phyloP scores from a whole-genome alignment of 2,113 vertebrate genomes.

The Cyanoderma ruficeps region DNA sequence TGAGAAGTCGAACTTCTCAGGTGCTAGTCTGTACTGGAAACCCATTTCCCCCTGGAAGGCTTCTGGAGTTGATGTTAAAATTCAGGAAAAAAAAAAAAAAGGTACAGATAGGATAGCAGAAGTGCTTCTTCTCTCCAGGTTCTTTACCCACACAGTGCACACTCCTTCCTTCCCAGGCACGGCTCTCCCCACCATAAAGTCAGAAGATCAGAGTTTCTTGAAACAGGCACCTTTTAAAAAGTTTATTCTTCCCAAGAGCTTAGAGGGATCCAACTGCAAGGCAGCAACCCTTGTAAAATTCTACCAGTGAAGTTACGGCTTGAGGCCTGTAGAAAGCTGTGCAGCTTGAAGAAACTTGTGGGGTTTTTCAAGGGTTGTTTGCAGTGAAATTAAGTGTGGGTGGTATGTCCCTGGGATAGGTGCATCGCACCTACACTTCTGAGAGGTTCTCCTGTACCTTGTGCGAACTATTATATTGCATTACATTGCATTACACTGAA shows the following conservation, averaged over 20 bases:
- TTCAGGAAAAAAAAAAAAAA: not conserved
- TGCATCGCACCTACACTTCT: not conserved
- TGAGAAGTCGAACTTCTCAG: not conserved
- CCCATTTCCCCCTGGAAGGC: not conserved
- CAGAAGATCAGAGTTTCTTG: not conserved
- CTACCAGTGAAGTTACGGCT: not conserved
- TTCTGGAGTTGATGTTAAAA: not conserved
- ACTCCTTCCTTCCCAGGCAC: not conserved
- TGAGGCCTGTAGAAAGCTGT: not conserved
- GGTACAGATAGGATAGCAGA: not conserved
- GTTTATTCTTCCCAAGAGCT: not conserved
- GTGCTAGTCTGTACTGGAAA: not conserved
- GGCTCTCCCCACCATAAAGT: not conserved
- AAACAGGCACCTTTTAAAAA: not conserved
- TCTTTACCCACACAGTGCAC: not conserved
- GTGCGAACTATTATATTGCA: not conserved
- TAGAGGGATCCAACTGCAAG: not conserved
- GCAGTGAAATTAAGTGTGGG: not conserved
- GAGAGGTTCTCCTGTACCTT: not conserved
- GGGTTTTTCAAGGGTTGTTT: rapidly evolving
- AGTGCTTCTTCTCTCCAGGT: not conserved
- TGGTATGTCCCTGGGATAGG: not conserved
- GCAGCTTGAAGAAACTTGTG: no score
- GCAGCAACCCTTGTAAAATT: not conserved
- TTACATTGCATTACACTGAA: not conserved